Conservation (phyloP, 2,113 vertebrate species). For the Pyrgilauda ruficollis region DNA sequence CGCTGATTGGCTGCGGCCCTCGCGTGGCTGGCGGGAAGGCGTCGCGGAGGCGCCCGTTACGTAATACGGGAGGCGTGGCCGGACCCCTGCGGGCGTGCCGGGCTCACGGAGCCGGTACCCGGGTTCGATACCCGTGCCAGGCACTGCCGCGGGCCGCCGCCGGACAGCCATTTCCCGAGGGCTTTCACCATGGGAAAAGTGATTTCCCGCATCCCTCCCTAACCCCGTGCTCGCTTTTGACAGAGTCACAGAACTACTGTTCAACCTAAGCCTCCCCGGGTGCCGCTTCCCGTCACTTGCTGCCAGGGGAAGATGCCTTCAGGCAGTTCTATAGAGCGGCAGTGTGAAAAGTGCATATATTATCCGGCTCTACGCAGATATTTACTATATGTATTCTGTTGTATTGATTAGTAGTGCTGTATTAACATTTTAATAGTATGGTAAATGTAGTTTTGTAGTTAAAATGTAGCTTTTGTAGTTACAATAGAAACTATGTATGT, state of each 20-base stretch:
- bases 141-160: rapidly evolving
- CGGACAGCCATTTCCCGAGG: rapidly evolving
- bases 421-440: too few relatives aligned
- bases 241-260: too few relatives aligned
- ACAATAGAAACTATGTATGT: too few relatives aligned
- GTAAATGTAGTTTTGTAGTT: too few relatives aligned
- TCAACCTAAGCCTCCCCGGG: background rate
- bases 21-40: rapidly evolving
- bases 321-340: rapidly evolving
- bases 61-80: rapidly evolving
- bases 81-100: rapidly evolving
- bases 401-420: too few relatives aligned
- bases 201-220: too few relatives aligned
- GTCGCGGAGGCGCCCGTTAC: background rate
- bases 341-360: too few relatives aligned
- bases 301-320: background rate
- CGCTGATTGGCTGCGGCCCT: background rate
- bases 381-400: too few relatives aligned
- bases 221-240: rapidly evolving
- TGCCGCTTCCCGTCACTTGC: background rate
- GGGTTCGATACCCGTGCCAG: rapidly evolving
- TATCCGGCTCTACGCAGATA: too few relatives aligned
- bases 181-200: background rate
- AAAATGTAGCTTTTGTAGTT: too few relatives aligned
- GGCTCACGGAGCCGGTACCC: rapidly evolving